A percentile compares a stretch with the other conserved stretches of the same genome.
phyloP scores from a whole-genome alignment of 2,888 invertebrate species.

The Xylota sylvarum region DNA sequence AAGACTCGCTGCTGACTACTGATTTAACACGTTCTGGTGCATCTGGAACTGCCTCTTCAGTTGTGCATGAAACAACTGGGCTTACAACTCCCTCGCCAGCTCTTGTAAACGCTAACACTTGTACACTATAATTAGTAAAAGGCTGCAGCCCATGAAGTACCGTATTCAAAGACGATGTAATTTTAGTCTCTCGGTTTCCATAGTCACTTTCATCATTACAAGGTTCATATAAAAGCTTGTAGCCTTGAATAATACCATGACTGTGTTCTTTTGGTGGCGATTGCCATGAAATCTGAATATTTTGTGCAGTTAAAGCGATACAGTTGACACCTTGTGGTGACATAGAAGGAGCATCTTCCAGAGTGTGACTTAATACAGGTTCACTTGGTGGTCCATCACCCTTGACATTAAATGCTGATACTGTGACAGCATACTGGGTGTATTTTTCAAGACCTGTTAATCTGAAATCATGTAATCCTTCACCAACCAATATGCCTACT shows the following conservation, averaged over 20 bases:
- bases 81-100: constrained; percentile 88
- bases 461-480: constrained; percentile 87
- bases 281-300: constrained; percentile 90
- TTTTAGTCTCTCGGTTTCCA: constrained; percentile 85
- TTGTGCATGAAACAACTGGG: constrained; percentile 86
- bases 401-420: constrained; percentile 92
- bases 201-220: constrained; percentile 83
- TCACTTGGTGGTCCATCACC: constrained; percentile 91
- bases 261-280: constrained; percentile 88
- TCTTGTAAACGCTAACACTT: constrained; percentile 87
- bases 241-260: constrained; percentile 90
- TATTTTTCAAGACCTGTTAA: constrained; percentile 90
- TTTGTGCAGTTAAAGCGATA: constrained; percentile 89
- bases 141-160: constrained; percentile 87
- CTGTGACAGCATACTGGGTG: constrained; percentile 91
- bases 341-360: constrained; percentile 88
- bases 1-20: constrained; percentile 86
- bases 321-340: constrained; percentile 89
- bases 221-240: constrained; percentile 90
- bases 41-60: constrained; percentile 87
- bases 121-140: constrained; percentile 88
- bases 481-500: constrained; percentile 85
- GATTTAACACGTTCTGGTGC: constrained; percentile 88
- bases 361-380: constrained; percentile 85
- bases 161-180: constrained; percentile 86